A percentile compares a stretch with the other conserved stretches of the same genome.
phyloP scores from a whole-genome alignment of 2,888 invertebrate genomes.

The Stenotaenia linearis region DNA sequence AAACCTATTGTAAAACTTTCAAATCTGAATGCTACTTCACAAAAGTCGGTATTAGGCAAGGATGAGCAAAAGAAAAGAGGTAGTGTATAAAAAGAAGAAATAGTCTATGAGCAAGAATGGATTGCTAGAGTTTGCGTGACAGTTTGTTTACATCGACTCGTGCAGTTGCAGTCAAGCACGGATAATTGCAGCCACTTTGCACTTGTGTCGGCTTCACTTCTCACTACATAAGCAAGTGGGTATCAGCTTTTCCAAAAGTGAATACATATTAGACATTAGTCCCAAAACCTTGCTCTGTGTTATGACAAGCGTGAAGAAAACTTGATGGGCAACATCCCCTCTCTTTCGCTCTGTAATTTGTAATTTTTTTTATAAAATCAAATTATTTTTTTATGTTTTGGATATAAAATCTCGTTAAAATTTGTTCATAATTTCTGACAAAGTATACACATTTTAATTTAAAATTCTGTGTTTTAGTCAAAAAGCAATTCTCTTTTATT shows the following conservation, averaged over 20 bases:
- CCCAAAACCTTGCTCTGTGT: not conserved
- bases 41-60: not conserved
- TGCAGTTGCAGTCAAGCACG: not conserved
- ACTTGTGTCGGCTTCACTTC: not conserved
- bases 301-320: not conserved
- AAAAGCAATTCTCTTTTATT: no score
- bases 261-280: not conserved
- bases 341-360: not conserved
- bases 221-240: not conserved
- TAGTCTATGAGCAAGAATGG: not conserved
- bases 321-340: not conserved
- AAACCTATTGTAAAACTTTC: not conserved
- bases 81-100: not conserved
- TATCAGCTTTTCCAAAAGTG: not conserved
- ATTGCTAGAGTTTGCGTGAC: not conserved
- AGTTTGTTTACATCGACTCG: not conserved
- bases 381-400: no score
- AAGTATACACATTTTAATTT: not conserved
- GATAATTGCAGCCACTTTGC: not conserved
- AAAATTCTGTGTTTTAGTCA: no score
- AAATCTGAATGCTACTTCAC: not conserved
- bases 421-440: no score
- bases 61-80: not conserved
- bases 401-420: no score
- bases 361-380: not conserved